Evolutionary conservation across 2,113 vertebrate genomes (phyloP).

Genomic region (Marmota monax): DNA sequence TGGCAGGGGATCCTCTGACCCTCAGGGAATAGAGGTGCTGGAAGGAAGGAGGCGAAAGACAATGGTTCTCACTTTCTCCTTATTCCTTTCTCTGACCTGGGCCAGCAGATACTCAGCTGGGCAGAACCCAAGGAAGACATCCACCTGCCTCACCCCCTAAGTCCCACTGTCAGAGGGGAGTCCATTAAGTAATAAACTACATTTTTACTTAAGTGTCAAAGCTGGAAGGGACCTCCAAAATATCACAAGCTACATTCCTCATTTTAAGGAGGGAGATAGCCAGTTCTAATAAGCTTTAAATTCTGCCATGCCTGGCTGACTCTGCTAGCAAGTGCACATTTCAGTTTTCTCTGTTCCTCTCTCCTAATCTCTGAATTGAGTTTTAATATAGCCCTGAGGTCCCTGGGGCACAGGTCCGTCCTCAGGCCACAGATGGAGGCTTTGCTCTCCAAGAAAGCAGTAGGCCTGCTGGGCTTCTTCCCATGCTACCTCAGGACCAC

Average conservation of each 20-base stretch:
- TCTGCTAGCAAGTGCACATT: background rate
- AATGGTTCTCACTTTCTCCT: background rate
- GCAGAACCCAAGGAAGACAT: background rate
- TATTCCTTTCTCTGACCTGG: background rate
- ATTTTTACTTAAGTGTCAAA: background rate
- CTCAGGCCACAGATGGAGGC: background rate
- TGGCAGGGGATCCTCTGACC: background rate
- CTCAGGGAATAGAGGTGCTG: background rate
- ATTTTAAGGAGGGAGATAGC: background rate
- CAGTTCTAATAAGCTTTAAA: background rate
- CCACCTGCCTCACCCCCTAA: background rate
- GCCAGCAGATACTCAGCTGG: background rate
- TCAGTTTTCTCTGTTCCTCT: background rate
- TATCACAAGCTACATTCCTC: background rate
- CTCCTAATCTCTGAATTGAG: background rate
- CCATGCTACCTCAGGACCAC: background rate
- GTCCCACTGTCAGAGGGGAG: background rate
- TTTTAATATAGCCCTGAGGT: background rate
- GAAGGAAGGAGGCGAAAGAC: background rate
- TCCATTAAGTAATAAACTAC: background rate
- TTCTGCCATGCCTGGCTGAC: background rate
- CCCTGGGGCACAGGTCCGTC: background rate
- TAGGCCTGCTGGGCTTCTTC: background rate
- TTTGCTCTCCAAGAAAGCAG: background rate
- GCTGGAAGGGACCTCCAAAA: background rate